These are phyloP conservation scores for Drosophila pectinifera DNA, from an alignment of 1,140 invertebrate species.

Conservation along the genomic window DNA sequence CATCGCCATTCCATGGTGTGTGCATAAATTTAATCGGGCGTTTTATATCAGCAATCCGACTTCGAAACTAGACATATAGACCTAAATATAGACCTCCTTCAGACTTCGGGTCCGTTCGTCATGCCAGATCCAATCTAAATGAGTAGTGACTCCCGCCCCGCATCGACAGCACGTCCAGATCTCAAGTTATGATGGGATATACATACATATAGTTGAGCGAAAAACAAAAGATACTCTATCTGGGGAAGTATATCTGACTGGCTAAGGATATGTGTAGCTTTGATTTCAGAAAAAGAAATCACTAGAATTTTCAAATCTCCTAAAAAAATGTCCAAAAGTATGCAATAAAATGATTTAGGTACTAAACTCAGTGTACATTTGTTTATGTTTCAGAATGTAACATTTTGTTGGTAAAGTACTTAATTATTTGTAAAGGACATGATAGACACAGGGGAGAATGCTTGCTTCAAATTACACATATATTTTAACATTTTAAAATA, in stretches of 20 bases:
- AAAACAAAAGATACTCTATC: constrained; percentile 19
- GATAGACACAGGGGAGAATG: too few species aligned
- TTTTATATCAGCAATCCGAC: constrained; percentile 54
- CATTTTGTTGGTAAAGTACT: too few species aligned
- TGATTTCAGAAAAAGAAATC: not conserved
- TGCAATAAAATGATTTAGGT: too few species aligned
- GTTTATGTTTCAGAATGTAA: too few species aligned
- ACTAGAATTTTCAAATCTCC: too few species aligned
- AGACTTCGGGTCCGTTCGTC: constrained; percentile 27
- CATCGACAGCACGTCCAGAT: constrained; percentile 43
- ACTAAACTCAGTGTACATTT: too few species aligned
- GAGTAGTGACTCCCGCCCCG: constrained; percentile 25
- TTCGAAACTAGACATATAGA: constrained; percentile 28
- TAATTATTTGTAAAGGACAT: too few species aligned
- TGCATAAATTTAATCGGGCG: constrained; percentile 70
- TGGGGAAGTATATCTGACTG: not conserved
- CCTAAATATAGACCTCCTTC: constrained; percentile 51
- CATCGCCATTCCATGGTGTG: constrained; percentile 45
- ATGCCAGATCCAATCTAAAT: constrained; percentile 43
- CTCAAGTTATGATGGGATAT: constrained; percentile 38
- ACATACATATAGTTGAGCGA: not conserved
- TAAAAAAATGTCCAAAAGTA: too few species aligned
- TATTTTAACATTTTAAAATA: too few species aligned
- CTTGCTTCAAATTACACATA: too few species aligned
- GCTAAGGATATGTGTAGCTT: not conserved